A percentile compares a stretch with the other conserved stretches of the same genome.
phyloP scores from a whole-genome alignment of 2,888 invertebrate genomes.

The Eupithecia dodoneata region DNA sequence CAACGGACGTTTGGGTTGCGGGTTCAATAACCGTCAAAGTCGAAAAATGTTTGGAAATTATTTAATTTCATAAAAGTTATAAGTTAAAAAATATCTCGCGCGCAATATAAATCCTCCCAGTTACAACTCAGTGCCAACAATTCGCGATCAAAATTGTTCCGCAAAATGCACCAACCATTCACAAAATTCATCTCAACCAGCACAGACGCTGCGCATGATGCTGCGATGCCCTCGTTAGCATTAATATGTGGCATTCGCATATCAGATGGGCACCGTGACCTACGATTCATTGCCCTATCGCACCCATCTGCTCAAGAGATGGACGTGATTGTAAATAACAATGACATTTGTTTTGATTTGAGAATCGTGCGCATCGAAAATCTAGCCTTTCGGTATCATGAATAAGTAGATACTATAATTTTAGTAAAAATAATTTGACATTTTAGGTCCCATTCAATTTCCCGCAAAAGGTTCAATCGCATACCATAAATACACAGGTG shows the following conservation, averaged over 20 bases:
- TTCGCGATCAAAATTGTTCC: background rate
- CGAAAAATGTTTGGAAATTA: no score
- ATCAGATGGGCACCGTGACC: conserved; percentile 54
- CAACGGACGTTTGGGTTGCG: no score
- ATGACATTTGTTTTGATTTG: conserved; percentile 45
- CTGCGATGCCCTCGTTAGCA: conserved; percentile 29
- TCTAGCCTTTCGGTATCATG: background rate
- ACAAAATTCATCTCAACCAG: background rate
- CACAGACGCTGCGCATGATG: background rate
- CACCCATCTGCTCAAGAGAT: conserved; percentile 53
- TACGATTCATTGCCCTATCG: conserved; percentile 52
- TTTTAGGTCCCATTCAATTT: background rate
- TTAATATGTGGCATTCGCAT: conserved; percentile 50
- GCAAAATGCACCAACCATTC: background rate
- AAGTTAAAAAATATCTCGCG: background rate
- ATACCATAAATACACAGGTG: background rate
- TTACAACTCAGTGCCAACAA: background rate
- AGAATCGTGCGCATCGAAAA: conserved; percentile 17
- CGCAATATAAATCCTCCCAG: background rate
- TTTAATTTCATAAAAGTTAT: no score
- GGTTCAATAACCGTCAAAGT: no score
- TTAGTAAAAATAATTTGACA: background rate
- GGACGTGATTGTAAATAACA: conserved; percentile 50
- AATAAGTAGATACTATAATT: background rate
- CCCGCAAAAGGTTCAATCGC: background rate